Evolutionary conservation across 2,113 vertebrate species (phyloP).

Genomic region (Phoenicopterus ruber): DNA sequence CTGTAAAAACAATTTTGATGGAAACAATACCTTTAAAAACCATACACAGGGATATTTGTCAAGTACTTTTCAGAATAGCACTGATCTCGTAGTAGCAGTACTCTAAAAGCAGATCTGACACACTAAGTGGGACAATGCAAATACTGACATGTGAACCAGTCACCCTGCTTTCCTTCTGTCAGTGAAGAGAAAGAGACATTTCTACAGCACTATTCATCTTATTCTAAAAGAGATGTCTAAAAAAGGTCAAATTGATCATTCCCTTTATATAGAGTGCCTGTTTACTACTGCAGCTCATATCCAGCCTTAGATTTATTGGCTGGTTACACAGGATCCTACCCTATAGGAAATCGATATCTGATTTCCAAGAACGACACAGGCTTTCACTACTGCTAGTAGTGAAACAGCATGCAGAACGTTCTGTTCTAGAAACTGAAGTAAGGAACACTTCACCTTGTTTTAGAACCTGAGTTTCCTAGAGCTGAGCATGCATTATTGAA

Average conservation of each 20-base stretch:
- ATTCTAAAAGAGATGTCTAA: background rate
- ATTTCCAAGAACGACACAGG: background rate
- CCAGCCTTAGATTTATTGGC: background rate
- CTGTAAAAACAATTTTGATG: constrained; percentile 14
- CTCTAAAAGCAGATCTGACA: background rate
- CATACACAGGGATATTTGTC: background rate
- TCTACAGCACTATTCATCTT: background rate
- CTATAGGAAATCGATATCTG: background rate
- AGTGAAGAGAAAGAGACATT: background rate
- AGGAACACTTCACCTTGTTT: background rate
- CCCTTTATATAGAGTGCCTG: background rate
- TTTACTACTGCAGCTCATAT: background rate
- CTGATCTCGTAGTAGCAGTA: background rate
- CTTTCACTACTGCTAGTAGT: background rate
- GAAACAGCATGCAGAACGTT: background rate
- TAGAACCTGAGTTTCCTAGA: background rate
- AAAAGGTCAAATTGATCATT: background rate
- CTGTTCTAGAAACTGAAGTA: background rate
- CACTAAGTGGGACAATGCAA: background rate
- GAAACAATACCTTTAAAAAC: background rate
- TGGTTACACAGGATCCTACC: background rate
- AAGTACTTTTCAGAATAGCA: background rate
- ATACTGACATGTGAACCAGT: background rate
- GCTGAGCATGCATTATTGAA: background rate
- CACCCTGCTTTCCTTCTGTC: background rate